Base-by-base conservation (phyloP, 2,113 vertebrate species). In the Nerophis lumbriciformis region DNA sequence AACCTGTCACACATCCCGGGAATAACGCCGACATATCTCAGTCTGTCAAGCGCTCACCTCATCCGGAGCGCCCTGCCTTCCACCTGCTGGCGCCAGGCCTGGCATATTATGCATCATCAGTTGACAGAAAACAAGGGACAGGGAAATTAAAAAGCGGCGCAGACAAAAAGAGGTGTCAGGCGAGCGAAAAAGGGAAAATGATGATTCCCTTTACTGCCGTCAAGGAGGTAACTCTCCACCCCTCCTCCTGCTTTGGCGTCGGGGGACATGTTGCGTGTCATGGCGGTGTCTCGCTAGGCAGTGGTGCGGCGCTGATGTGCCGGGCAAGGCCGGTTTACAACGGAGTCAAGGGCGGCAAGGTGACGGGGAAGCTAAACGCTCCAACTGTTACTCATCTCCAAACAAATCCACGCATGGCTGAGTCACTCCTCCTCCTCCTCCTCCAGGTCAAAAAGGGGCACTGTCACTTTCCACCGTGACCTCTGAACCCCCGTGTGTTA, bases 231-330 rank as follows among this genome's bases (percentile, higher is more conserved):
- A 28, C 3, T 28, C 28, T 28, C 10, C 35, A 15, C 2, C 16
- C 61, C 38, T 9, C 78, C 59, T 61, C 56, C 11, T 76, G 59
- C 61, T 8, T 15, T 5, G 60, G 73, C 79, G 77, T 82, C 80
- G 71, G 75, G 81, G 85, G 87, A 87, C 87, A 76, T 87, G 87
- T 84, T 71, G 76, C 75, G 75, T 87, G 83, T 89, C 85, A 85
- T 85, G 79, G 67, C 39, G 63, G 80, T 84, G 85, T 89, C 84
- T 83, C 65, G 54, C 74, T 79, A 80, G 67, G 75, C 83, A 81
- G 79, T 59, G 79, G 84, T 81, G 87, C 84, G 63, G 79, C 61
- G 75, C 85, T 89, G 87, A 88, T 85, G 82, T 65, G 80, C 73
- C 55, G 80, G 84, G 81, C 77, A 80, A 78, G 77, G 76, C 78